Evolutionary conservation across 64 coral and sea anemone genomes (phyloP).

Genomic region (Stichodactyla helianthus): DNA sequence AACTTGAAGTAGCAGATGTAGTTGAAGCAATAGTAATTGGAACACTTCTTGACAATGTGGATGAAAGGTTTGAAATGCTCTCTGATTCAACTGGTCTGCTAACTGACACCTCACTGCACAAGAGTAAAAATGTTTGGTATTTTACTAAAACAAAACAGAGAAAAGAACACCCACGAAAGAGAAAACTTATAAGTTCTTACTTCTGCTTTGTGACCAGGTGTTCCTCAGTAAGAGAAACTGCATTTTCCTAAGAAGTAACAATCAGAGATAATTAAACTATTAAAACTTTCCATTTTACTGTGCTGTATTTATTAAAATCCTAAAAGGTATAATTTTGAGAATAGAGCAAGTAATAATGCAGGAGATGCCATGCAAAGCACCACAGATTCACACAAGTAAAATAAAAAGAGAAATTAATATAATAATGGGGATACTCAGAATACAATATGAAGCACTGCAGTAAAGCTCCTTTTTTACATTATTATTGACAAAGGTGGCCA

Average conservation of each 20-base stretch:
- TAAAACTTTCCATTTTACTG: too few species aligned
- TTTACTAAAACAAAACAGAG: too few species aligned
- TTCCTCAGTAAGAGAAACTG: not conserved
- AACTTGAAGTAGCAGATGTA: conserved; percentile 65
- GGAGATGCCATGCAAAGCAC: not conserved
- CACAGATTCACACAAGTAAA: too few species aligned
- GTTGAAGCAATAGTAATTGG: conserved; percentile 68
- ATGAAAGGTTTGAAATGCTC: conserved; percentile 2
- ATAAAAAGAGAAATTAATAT: too few species aligned
- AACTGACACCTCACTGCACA: not conserved
- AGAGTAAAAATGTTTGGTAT: not conserved
- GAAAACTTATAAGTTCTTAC: not conserved
- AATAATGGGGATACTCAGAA: too few species aligned
- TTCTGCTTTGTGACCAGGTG: conserved; percentile 3
- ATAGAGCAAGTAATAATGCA: too few species aligned
- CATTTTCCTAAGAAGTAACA: not conserved
- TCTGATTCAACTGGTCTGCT: not conserved
- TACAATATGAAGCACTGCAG: too few species aligned
- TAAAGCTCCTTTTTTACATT: too few species aligned
- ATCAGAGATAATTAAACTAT: not conserved
- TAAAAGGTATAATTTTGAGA: too few species aligned
- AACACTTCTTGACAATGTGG: conserved; percentile 39
- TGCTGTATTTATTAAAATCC: too few species aligned
- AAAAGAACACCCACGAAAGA: too few species aligned
- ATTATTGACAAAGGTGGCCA: too few species aligned